Percentiles rank a stretch among this genome's conserved stretches.
These are phyloP conservation scores for Drosophila neonasuta DNA, from an alignment of 2,888 invertebrate genomes.

Conservation along the genomic window DNA sequence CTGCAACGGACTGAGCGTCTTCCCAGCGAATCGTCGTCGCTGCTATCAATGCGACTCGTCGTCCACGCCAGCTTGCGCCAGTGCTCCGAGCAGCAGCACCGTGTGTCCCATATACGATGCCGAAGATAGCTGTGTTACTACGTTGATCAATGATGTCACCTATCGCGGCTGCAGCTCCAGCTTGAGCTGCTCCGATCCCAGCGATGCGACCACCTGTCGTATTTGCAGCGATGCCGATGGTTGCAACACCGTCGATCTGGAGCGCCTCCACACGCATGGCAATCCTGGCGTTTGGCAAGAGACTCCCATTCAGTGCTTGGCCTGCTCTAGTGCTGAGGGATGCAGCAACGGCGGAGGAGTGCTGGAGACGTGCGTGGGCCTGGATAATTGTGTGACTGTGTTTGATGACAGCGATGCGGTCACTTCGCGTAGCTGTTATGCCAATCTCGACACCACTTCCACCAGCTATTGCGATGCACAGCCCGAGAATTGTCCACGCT, in stretches of 20 bases:
- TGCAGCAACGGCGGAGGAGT: slow-evolving; percentile 39
- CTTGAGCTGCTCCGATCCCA: slow-evolving; percentile 65
- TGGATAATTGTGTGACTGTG: slow-evolving; percentile 76
- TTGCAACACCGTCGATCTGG: slow-evolving; percentile 75
- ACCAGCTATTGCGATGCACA: slow-evolving; percentile 63
- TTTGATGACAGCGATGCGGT: slow-evolving; percentile 66
- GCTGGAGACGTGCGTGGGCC: slow-evolving; percentile 54
- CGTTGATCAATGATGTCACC: slow-evolving; percentile 63
- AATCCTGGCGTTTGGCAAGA: slow-evolving; percentile 78
- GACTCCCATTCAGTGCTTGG: slow-evolving; percentile 70
- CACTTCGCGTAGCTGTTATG: slow-evolving; percentile 72
- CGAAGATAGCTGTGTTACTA: slow-evolving; percentile 72
- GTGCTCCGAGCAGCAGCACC: slow-evolving; percentile 61
- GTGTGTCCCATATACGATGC: slow-evolving; percentile 70
- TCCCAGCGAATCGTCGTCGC: slow-evolving; percentile 61
- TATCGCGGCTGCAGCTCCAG: slow-evolving; percentile 76
- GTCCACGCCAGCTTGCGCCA: slow-evolving; percentile 54
- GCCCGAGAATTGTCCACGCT: slow-evolving; percentile 68
- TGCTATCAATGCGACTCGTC: slow-evolving; percentile 78
- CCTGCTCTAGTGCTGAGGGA: slow-evolving; percentile 57
- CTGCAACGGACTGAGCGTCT: slow-evolving; percentile 75
- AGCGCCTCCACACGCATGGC: slow-evolving; percentile 60
- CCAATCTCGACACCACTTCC: slow-evolving; percentile 35
- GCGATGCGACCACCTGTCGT: slow-evolving; percentile 67
- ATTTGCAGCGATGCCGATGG: slow-evolving; percentile 53